Conservation (phyloP, 2,113 vertebrate species). For the Caranx ignobilis region DNA sequence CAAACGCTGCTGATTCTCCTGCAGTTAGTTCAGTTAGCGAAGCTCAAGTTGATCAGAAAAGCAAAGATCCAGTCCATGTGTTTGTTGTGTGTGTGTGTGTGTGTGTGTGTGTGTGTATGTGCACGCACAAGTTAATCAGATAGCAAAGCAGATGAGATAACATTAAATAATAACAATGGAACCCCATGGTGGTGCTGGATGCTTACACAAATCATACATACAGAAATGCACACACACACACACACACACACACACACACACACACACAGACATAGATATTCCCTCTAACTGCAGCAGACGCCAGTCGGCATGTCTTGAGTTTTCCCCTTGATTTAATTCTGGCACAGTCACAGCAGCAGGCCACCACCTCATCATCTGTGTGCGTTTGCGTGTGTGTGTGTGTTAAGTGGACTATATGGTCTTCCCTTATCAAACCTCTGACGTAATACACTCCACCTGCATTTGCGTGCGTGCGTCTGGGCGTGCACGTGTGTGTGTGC, state of each 20-base stretch:
- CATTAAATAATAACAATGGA: constrained; percentile 74
- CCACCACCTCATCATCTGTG: constrained; percentile 34
- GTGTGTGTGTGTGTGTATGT: not conserved
- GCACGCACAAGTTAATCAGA: constrained; percentile 62
- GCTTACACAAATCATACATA: constrained; percentile 24
- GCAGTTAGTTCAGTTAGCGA: constrained; percentile 60
- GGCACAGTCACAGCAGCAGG: constrained; percentile 46
- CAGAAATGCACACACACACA: constrained; percentile 25
- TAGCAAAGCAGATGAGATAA: constrained; percentile 73
- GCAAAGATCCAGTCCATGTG: constrained; percentile 29
- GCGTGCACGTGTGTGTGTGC: constrained; percentile 12
- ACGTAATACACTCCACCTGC: constrained; percentile 57
- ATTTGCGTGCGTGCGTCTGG: constrained; percentile 7
- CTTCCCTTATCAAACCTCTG: constrained; percentile 57
- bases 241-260: constrained; percentile 21
- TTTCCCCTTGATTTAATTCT: constrained; percentile 63
- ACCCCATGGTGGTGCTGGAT: constrained; percentile 74
- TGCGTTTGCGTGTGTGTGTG: constrained; percentile 16
- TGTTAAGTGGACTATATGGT: constrained; percentile 29
- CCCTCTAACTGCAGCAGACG: constrained; percentile 61
- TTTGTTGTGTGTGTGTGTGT: constrained; percentile 5
- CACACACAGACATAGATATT: constrained; percentile 52
- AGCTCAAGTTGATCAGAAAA: constrained; percentile 45
- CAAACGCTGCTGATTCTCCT: constrained; percentile 32
- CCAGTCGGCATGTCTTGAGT: constrained; percentile 56